phyloP scores from a whole-genome alignment of 2,888 invertebrate species.

The Lacanobia wlatinum region DNA sequence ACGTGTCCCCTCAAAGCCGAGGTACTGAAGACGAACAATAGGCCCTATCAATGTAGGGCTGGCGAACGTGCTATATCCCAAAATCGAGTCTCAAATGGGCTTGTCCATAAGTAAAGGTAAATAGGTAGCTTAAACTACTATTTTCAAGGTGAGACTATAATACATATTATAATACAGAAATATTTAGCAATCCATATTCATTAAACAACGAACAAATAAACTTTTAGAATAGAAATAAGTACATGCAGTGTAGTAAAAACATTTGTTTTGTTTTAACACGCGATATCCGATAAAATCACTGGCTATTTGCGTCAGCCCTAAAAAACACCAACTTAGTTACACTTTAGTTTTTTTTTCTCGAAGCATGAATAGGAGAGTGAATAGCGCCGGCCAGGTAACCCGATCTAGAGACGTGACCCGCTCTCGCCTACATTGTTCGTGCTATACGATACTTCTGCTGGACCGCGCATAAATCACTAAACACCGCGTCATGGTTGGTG shows the following conservation, averaged over 20 bases:
- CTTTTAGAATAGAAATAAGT: neutral
- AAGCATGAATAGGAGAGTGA: conserved; percentile 79
- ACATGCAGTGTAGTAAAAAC: neutral
- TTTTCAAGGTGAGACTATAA: neutral
- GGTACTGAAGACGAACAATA: conserved; percentile 76
- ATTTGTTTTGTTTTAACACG: conserved; percentile 2
- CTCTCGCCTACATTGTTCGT: conserved; percentile 75
- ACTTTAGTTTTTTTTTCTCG: conserved; percentile 73
- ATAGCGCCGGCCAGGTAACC: conserved; percentile 79
- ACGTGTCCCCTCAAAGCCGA: conserved; percentile 75
- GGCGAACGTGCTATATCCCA: conserved; percentile 9
- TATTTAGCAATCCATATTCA: neutral
- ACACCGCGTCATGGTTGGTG: conserved; percentile 48
- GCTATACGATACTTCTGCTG: conserved; percentile 76
- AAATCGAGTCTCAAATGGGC: conserved; percentile 5
- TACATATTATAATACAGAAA: neutral
- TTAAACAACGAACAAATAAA: neutral
- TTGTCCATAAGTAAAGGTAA: neutral
- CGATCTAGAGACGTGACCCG: conserved; percentile 79
- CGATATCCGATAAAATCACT: conserved; percentile 15
- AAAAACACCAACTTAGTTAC: conserved; percentile 71
- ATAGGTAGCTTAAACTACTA: neutral
- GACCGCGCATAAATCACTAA: conserved; percentile 63
- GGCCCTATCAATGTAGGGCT: conserved; percentile 70
- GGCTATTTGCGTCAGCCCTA: conserved; percentile 51